Percentiles rank a stretch among this genome's conserved stretches.
phyloP scores from a whole-genome alignment of 2,113 vertebrate species.

The Desmodus rotundus region DNA sequence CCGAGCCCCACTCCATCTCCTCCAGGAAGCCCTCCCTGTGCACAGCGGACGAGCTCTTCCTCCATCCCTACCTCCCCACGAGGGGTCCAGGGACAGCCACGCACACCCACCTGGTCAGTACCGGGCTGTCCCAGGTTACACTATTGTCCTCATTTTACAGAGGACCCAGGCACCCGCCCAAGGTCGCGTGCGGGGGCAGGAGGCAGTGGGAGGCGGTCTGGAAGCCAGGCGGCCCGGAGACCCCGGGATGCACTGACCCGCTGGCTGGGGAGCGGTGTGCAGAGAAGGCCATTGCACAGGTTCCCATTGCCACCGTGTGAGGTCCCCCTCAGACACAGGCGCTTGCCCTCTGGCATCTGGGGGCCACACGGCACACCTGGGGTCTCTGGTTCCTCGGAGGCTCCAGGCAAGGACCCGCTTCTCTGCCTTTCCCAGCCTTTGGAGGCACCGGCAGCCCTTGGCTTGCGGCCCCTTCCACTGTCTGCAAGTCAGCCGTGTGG shows the following conservation, averaged over 20 bases:
- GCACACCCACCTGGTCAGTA: fast-evolving
- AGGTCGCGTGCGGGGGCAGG: not conserved
- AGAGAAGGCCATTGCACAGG: fast-evolving
- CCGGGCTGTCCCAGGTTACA: fast-evolving
- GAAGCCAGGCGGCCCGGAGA: fast-evolving
- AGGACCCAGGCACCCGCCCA: not conserved
- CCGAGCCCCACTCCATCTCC: not conserved
- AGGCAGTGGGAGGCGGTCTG: fast-evolving
- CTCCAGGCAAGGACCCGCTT: fast-evolving
- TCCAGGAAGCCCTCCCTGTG: not conserved
- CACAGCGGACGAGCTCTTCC: too few relatives aligned
- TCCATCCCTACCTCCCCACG: fast-evolving
- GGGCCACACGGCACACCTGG: not conserved
- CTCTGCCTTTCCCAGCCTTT: not conserved
- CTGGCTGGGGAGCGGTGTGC: not conserved
- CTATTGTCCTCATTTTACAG: not conserved
- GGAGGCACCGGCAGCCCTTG: not conserved
- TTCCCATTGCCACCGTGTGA: fast-evolving
- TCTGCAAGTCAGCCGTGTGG: not conserved
- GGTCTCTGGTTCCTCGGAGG: not conserved
- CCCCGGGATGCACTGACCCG: fast-evolving
- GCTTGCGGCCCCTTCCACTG: too few relatives aligned
- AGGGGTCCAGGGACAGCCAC: fast-evolving
- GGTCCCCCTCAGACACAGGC: fast-evolving
- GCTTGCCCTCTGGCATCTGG: fast-evolving